These are phyloP conservation scores for Erpobdella octoculata DNA, from an alignment of 2,888 invertebrate genomes.

Conservation along the genomic window DNA sequence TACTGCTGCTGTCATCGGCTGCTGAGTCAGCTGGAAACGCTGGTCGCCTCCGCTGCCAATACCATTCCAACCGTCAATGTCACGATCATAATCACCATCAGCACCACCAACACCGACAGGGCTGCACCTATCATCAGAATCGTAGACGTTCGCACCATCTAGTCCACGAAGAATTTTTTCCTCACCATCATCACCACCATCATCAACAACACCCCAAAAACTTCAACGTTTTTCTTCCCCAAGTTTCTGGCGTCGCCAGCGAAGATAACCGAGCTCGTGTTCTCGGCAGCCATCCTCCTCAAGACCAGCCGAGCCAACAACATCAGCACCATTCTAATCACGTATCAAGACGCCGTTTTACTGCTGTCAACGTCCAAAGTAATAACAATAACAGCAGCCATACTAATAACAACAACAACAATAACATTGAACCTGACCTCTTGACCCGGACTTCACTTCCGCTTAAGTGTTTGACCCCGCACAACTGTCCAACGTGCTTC, in stretches of 20 bases:
- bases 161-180: neutral
- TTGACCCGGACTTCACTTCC: conserved; percentile 3
- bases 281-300: neutral
- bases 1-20: no score
- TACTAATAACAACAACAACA: no score
- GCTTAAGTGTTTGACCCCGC: no score
- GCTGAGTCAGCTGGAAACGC: no score
- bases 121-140: neutral
- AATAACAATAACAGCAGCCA: neutral
- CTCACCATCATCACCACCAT: conserved; percentile 15
- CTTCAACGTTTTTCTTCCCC: neutral
- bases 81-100: neutral
- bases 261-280: neutral
- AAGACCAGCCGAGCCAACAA: conserved; percentile 2
- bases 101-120: neutral
- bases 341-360: no score
- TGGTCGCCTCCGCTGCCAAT: neutral
- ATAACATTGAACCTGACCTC: neutral
- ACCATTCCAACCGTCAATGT: neutral
- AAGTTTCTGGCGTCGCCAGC: neutral
- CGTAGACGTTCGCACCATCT: neutral
- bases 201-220: neutral
- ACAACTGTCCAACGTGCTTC: no score
- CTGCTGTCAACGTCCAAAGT: neutral
- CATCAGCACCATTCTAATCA: conserved; percentile 6